A percentile compares a stretch with the other conserved stretches of the same genome.
These are phyloP conservation scores for Cromileptes altivelis DNA, from an alignment of 2,113 vertebrate species.

Conservation along the genomic window DNA sequence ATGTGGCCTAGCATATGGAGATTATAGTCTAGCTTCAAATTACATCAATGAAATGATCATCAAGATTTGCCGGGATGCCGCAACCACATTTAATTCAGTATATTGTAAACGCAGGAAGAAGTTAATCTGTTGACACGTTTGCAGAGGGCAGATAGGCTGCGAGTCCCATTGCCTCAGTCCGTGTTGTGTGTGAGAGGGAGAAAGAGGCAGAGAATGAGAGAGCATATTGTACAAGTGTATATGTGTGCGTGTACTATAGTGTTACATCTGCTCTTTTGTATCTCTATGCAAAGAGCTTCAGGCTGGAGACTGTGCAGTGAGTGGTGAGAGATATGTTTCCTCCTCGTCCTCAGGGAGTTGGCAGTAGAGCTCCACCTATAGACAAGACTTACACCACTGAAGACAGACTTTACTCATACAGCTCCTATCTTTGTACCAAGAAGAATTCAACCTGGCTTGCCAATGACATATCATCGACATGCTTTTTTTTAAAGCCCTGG, in stretches of 20 bases:
- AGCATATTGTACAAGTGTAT: slow-evolving; percentile 68
- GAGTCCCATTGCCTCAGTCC: neutral
- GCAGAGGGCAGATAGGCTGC: neutral
- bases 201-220: slow-evolving; percentile 52
- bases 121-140: slow-evolving; percentile 2
- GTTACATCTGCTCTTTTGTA: slow-evolving; percentile 71
- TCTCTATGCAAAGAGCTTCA: slow-evolving; percentile 40
- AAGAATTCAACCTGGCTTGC: neutral
- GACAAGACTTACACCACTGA: neutral
- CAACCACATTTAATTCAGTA: neutral
- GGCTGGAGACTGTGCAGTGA: slow-evolving; percentile 38
- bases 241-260: slow-evolving; percentile 55
- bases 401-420: neutral
- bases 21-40: neutral
- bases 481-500: neutral
- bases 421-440: neutral
- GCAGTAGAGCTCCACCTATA: slow-evolving; percentile 50
- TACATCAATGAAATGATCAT: neutral
- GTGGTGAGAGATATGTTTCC: slow-evolving; percentile 39
- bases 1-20: neutral
- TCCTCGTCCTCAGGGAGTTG: slow-evolving; percentile 37
- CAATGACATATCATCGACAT: slow-evolving; percentile 4
- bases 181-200: slow-evolving; percentile 46
- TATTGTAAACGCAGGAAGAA: neutral
- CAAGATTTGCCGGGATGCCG: neutral